Evolutionary conservation across 2,888 invertebrate species (phyloP).

Genomic region (Erebia aethiops): DNA sequence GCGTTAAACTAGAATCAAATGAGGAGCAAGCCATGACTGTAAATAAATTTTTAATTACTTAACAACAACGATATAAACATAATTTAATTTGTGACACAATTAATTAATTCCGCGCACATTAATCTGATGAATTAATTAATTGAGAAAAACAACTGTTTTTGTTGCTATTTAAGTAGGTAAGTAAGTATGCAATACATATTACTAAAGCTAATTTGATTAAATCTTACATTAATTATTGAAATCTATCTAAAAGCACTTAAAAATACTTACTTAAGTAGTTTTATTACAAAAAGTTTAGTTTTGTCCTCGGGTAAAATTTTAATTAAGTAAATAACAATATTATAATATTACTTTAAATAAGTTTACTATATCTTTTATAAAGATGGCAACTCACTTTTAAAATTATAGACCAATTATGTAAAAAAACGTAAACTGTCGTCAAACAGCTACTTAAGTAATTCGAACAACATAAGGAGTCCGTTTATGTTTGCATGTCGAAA

Average conservation of each 20-base stretch:
- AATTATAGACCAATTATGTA: too few relatives aligned
- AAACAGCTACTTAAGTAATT: too few relatives aligned
- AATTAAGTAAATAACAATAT: too few relatives aligned
- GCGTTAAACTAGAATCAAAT: slow-evolving; percentile 3
- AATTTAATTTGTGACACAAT: neutral
- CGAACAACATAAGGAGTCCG: too few relatives aligned
- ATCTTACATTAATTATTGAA: neutral
- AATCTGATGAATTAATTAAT: neutral
- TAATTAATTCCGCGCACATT: slow-evolving; percentile 5
- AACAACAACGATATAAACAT: slow-evolving; percentile 14
- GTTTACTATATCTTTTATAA: too few relatives aligned
- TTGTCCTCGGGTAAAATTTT: too few relatives aligned
- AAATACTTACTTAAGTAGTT: too few relatives aligned
- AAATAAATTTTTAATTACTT: slow-evolving; percentile 8
- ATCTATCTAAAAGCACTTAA: neutral
- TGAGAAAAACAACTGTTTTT: neutral
- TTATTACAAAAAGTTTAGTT: too few relatives aligned
- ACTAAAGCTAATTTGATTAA: neutral
- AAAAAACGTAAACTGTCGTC: too few relatives aligned
- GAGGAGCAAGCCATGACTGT: neutral
- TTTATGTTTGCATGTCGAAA: too few relatives aligned
- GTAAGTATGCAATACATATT: neutral
- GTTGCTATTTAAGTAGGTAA: neutral
- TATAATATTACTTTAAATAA: too few relatives aligned
- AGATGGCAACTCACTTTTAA: too few relatives aligned